Conservation (phyloP, 2,888 invertebrate genomes). For the Heteropelma amictum region DNA sequence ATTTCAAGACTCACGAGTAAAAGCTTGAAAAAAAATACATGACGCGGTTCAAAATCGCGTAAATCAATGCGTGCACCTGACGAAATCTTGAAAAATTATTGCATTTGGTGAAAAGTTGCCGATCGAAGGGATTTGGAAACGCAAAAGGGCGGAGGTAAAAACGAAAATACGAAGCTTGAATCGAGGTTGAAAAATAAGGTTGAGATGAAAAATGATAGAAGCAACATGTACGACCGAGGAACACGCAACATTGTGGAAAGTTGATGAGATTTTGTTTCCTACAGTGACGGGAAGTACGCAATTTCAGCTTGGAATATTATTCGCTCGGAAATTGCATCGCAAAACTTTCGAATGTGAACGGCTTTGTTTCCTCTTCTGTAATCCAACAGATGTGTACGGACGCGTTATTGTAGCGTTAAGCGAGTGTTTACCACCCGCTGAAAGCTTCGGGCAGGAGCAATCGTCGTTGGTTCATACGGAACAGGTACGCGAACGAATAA, state of each 20-base stretch:
- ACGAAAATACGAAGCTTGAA: too few species aligned
- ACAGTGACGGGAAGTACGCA: too few species aligned
- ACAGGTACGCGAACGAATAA: neutral
- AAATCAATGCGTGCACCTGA: too few species aligned
- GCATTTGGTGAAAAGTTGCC: neutral
- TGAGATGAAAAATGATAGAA: neutral
- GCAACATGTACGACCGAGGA: neutral
- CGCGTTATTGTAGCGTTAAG: constrained; percentile 12
- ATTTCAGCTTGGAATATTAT: too few species aligned
- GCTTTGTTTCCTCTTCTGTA: neutral
- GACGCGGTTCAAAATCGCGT: too few species aligned
- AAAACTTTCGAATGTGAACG: neutral
- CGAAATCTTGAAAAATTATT: neutral
- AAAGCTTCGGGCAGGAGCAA: neutral
- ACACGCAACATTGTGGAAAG: neutral
- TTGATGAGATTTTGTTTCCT: neutral
- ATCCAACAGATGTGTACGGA: neutral
- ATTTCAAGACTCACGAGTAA: too few species aligned
- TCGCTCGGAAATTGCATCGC: too few species aligned
- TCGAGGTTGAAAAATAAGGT: too few species aligned
- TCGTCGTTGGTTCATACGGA: neutral
- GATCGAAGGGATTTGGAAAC: neutral
- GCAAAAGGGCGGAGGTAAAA: neutral
- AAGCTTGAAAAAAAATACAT: too few species aligned
- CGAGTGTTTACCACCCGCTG: neutral